Evolutionary conservation across 1,140 invertebrate species (phyloP).

Genomic region (Aphidius gifuensis): DNA sequence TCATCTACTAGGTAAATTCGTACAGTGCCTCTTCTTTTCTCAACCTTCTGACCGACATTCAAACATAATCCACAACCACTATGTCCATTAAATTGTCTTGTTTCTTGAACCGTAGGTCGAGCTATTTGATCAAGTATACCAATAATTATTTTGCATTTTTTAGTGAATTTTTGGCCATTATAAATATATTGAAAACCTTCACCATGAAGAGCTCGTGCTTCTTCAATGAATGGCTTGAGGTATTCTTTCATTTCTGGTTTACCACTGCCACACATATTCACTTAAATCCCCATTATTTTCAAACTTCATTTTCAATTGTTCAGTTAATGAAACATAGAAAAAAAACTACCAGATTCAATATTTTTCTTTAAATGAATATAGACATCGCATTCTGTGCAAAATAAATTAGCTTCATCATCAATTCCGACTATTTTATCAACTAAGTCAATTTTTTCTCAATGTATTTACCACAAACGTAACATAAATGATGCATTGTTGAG

Average conservation of each 20-base stretch:
- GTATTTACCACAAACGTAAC: not conserved
- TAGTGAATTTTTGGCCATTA: conserved; percentile 12
- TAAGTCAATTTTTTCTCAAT: not conserved
- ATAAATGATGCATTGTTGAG: not conserved
- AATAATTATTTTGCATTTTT: conserved; percentile 22
- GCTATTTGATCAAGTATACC: conserved; percentile 29
- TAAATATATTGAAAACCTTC: conserved; percentile 24
- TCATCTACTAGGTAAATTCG: conserved; percentile 24
- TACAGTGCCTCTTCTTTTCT: conserved; percentile 24
- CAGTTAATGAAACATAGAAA: not conserved
- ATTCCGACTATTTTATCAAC: too few species aligned
- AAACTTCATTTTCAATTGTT: not conserved
- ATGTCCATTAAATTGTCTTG: conserved; percentile 31
- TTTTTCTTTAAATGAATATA: not conserved
- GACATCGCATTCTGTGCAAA: not conserved
- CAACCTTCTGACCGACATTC: conserved; percentile 27
- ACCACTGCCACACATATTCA: conserved; percentile 9
- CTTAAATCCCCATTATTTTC: not conserved
- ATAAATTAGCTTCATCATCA: not conserved
- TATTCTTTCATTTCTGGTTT: conserved; percentile 31
- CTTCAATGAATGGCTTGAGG: conserved; percentile 26
- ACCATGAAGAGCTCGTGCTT: conserved; percentile 9
- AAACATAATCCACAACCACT: conserved; percentile 33
- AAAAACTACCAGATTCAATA: not conserved
- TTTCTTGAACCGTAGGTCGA: conserved; percentile 22